Percentiles rank a stretch among this genome's conserved stretches.
Conservation (phyloP, 2,797 vertebrate species). For the Enteromius argenteus region DNA sequence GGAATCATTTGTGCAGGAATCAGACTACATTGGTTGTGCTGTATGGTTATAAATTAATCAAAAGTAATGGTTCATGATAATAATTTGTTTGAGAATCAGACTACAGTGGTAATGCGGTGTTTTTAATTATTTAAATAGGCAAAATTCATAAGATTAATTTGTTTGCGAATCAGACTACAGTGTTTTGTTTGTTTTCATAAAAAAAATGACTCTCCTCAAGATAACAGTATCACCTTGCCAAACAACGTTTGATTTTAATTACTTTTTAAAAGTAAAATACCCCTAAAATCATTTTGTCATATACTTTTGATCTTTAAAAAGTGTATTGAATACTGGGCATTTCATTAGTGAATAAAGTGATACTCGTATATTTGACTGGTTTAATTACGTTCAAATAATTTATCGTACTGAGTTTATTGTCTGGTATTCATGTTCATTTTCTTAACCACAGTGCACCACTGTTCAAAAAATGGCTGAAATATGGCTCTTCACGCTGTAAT, state of each 20-base stretch:
- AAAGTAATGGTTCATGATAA: neutral
- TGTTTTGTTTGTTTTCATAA: neutral
- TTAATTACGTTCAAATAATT: neutral
- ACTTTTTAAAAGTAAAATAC: too few relatives aligned
- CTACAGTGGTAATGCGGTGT: neutral
- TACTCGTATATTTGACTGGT: neutral
- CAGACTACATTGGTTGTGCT: neutral
- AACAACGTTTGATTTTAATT: too few relatives aligned
- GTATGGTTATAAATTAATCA: neutral
- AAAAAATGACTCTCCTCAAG: neutral
- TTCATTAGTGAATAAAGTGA: neutral
- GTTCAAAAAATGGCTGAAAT: neutral
- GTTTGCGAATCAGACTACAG: neutral
- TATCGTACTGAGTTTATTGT: neutral
- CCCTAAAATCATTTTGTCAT: too few relatives aligned
- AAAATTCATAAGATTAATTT: too few relatives aligned
- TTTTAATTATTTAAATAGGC: neutral
- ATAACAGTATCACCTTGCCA: neutral
- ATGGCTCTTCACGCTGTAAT: neutral
- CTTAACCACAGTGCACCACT: neutral
- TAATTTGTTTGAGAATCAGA: neutral
- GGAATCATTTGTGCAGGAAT: neutral
- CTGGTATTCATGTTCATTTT: neutral
- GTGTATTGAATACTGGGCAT: neutral
- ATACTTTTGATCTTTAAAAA: neutral